phyloP scores from a whole-genome alignment of 2,113 vertebrate species.

The Myrmecobius fasciatus region DNA sequence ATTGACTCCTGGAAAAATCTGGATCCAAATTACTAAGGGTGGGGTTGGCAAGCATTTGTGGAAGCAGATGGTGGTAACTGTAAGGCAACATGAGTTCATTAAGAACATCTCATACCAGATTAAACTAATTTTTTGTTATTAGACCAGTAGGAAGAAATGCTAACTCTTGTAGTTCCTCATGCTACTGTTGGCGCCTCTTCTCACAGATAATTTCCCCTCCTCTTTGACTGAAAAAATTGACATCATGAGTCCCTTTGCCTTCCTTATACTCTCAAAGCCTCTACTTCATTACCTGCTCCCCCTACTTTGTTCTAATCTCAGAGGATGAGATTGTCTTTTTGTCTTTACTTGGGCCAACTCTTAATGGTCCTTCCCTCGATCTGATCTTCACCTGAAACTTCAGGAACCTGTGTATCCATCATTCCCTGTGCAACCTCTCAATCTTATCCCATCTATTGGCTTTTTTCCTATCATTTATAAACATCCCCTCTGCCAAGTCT shows the following conservation, averaged over 20 bases:
- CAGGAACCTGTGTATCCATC: background rate
- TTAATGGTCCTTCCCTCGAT: background rate
- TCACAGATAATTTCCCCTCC: background rate
- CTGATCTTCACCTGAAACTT: background rate
- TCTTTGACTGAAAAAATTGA: background rate
- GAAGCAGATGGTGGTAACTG: too few relatives aligned
- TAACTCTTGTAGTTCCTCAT: background rate
- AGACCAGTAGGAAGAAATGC: background rate
- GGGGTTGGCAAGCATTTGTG: background rate
- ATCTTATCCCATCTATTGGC: background rate
- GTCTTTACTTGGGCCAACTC: background rate
- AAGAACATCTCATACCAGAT: background rate
- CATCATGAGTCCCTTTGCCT: background rate
- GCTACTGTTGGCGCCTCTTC: background rate
- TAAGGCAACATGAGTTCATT: background rate
- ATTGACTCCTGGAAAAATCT: background rate
- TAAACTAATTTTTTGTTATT: background rate
- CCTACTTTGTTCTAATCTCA: background rate
- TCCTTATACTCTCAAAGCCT: background rate
- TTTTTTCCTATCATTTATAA: background rate
- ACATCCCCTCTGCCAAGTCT: background rate
- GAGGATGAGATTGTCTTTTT: background rate
- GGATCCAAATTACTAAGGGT: background rate
- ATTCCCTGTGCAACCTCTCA: background rate
- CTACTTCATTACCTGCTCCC: background rate